Evolutionary conservation across 2,888 invertebrate genomes (phyloP).

Genomic region (Trachelus troglodyta): DNA sequence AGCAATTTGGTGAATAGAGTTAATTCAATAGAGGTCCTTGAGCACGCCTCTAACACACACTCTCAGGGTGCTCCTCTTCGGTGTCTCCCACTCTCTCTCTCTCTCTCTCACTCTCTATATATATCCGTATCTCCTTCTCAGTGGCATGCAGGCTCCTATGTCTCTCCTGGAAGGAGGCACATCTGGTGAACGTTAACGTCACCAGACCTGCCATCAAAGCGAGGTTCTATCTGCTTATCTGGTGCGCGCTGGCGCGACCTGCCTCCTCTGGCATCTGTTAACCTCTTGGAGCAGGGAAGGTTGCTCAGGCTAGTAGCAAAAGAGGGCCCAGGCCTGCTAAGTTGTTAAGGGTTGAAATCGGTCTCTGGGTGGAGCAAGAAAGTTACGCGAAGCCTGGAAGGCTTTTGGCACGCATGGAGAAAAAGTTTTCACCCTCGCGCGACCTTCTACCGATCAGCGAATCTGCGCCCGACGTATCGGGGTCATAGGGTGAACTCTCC

Average conservation of each 20-base stretch:
- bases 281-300: not conserved
- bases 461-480: not conserved
- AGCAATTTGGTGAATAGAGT: slow-evolving; percentile 55
- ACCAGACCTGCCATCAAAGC: not conserved
- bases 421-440: not conserved
- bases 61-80: not conserved
- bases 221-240: not conserved
- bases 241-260: not conserved
- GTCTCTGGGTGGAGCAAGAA: not conserved
- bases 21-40: slow-evolving; percentile 51
- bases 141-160: not conserved
- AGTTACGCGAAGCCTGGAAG: not conserved
- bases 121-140: not conserved
- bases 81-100: not conserved
- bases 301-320: not conserved
- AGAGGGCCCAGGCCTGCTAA: not conserved
- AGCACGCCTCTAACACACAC: slow-evolving; percentile 34
- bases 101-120: no score
- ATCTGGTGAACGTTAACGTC: slow-evolving; percentile 12
- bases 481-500: not conserved
- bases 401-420: not conserved
- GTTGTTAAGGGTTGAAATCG: not conserved
- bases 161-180: slow-evolving; percentile 11
- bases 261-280: not conserved
- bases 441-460: not conserved